Conservation (phyloP, 1,140 invertebrate species). For the Pseudomyrmex dendroicus region DNA sequence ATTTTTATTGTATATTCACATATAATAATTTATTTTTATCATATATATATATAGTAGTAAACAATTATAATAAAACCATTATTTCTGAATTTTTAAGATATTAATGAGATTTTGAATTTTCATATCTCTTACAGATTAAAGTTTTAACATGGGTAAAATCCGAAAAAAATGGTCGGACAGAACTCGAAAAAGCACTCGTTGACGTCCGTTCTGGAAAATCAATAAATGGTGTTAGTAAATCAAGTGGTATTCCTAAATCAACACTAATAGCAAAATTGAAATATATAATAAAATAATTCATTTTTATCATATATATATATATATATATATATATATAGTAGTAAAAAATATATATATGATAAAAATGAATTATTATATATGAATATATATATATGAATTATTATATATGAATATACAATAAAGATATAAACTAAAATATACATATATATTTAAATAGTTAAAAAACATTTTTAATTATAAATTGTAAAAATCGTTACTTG, state of each 20-base stretch:
- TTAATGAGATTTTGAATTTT: constrained; percentile 19
- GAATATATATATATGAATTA: too few relatives aligned
- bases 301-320: too few relatives aligned
- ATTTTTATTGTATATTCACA: too few relatives aligned
- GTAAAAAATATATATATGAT: constrained; percentile 6
- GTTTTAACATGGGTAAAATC: constrained; percentile 16
- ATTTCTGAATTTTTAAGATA: constrained; percentile 3
- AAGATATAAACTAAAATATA: neutral
- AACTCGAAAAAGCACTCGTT: constrained; percentile 22
- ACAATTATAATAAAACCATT: neutral
- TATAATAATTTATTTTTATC: too few relatives aligned
- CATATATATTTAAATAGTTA: neutral
- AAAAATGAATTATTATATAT: too few relatives aligned
- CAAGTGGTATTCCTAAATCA: constrained; percentile 25
- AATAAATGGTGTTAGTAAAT: constrained; percentile 11
- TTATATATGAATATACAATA: too few relatives aligned
- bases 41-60: too few relatives aligned
- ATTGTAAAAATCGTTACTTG: neutral
- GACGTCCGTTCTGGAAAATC: constrained; percentile 24
- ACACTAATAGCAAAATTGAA: constrained; percentile 34
- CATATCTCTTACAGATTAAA: neutral
- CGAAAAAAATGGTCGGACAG: constrained; percentile 31
- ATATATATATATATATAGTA: neutral
- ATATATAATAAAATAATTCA: too few relatives aligned
- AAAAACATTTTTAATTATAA: neutral